Base-by-base conservation (phyloP, 2,888 invertebrate species). In the Watsonalla binaria region DNA sequence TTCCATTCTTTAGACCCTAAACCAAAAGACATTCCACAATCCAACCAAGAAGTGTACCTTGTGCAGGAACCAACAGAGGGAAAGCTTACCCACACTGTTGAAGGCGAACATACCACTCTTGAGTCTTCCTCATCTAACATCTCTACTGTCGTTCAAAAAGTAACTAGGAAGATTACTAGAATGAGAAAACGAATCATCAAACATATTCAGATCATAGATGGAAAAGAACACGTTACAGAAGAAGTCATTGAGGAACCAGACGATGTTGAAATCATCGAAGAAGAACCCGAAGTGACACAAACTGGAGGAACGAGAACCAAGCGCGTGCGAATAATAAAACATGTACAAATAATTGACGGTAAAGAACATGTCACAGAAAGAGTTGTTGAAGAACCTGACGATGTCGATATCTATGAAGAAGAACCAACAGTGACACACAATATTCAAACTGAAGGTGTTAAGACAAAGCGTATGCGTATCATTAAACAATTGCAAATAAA, bases 201-300 rank as follows among this genome's bases (percentile, higher is more conserved):
- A 66, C 94, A 94, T 65, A 93, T 95, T 13, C 93, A 94, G 33
- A 93, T 96, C 6, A 93, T 96, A 57, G 94, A 97, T 77, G 97
- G 97, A 0, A 94, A 95, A 80, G 96, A 97, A 80, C 94, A 94
- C 59, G 92, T 96, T 0, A 95, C 94, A 0, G 96, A 97, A 84
- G 96, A 97, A 85, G 89, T 96, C 0, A 93, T 96, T 52, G 96
- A 97, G 72, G 96, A 96, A 80, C 96, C 97, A 0, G 96, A 95
- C 75, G 95, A 95, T 73, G 87, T 95, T 6, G 94, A 95, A 81
- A 89, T 94, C 6, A 92, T 94, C 50, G 94, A 94, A 76, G 93
- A 95, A 71, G 92, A 93, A 62, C 86, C 87, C 11, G 72, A 67
- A 65, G 55, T 80, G 5, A 68, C 76, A 14, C 79, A 78, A 66